Conservation (phyloP, 2,888 invertebrate genomes). For the Pemphredon lugubris region DNA sequence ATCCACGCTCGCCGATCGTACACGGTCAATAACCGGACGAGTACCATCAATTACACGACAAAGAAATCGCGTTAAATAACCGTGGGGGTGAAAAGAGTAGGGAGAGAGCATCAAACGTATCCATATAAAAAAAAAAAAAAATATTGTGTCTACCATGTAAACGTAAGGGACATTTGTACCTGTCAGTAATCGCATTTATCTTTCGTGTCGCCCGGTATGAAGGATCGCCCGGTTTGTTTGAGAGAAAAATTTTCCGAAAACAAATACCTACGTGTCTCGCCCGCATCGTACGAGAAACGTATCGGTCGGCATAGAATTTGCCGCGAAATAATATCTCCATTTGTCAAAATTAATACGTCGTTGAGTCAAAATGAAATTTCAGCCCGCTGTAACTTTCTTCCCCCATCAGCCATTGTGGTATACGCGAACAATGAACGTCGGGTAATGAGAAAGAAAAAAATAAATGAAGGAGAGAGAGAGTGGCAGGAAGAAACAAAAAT, state of each 20-base stretch:
- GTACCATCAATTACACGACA: conserved; percentile 11
- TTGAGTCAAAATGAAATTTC: neutral
- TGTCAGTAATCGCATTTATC: conserved; percentile 65
- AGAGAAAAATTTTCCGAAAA: conserved; percentile 60
- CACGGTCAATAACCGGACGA: conserved; percentile 12
- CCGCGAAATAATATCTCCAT: conserved; percentile 50
- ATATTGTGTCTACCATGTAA: conserved; percentile 43
- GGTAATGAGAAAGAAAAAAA: too few relatives aligned
- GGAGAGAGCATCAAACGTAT: neutral
- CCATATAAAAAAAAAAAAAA: conserved; percentile 21
- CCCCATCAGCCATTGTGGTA: too few relatives aligned
- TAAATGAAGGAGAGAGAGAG: neutral
- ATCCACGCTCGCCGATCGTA: neutral
- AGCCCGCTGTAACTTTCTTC: neutral
- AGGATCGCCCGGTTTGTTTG: conserved; percentile 51
- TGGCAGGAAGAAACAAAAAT: neutral
- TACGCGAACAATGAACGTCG: too few relatives aligned
- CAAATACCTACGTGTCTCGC: conserved; percentile 52
- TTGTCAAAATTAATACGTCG: conserved; percentile 43
- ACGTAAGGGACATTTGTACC: conserved; percentile 62
- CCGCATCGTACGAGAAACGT: conserved; percentile 48
- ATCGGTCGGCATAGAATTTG: conserved; percentile 42
- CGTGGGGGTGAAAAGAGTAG: neutral
- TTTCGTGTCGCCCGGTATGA: conserved; percentile 61
- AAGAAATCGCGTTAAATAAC: conserved; percentile 9